Conservation (phyloP, 2,797 vertebrate species). For the Channa striata region DNA sequence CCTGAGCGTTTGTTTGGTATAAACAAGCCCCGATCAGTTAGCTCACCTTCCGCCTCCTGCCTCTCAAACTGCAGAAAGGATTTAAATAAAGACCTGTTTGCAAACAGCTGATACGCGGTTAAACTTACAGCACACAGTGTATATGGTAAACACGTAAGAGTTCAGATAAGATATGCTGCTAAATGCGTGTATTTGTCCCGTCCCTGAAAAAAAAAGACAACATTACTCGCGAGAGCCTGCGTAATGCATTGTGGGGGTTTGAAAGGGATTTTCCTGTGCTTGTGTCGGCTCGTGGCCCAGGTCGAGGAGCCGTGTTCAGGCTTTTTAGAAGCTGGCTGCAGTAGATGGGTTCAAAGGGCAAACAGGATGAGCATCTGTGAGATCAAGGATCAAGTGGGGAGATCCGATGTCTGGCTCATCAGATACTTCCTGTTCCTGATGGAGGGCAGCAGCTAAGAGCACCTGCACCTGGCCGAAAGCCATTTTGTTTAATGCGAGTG, state of each 20-base stretch:
- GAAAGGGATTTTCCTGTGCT: slow-evolving; percentile 55
- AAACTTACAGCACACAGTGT: slow-evolving; percentile 55
- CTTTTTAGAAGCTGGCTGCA: slow-evolving; percentile 40
- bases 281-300: slow-evolving; percentile 25
- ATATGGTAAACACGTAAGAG: slow-evolving; percentile 73
- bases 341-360: slow-evolving; percentile 59
- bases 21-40: slow-evolving; percentile 69
- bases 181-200: slow-evolving; percentile 1
- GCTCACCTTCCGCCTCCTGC: slow-evolving; percentile 45
- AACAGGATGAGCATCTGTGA: slow-evolving; percentile 55
- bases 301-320: too few species aligned
- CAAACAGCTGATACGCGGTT: slow-evolving; percentile 76
- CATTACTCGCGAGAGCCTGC: slow-evolving; percentile 1
- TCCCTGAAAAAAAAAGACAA: slow-evolving; percentile 18
- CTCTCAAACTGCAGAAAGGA: slow-evolving; percentile 42
- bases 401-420: slow-evolving; percentile 68
- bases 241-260: slow-evolving; percentile 36
- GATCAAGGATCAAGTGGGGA: slow-evolving; percentile 43
- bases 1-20: slow-evolving; percentile 65
- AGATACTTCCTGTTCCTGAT: slow-evolving; percentile 75
- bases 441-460: slow-evolving; percentile 64
- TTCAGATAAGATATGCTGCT: slow-evolving; percentile 46
- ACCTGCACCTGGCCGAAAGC: slow-evolving; percentile 41
- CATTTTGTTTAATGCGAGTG: slow-evolving; percentile 25
- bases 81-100: slow-evolving; percentile 73